These are phyloP conservation scores for Epiperipatus broadwayi DNA, from an alignment of 2,888 invertebrate genomes.

Conservation along the genomic window DNA sequence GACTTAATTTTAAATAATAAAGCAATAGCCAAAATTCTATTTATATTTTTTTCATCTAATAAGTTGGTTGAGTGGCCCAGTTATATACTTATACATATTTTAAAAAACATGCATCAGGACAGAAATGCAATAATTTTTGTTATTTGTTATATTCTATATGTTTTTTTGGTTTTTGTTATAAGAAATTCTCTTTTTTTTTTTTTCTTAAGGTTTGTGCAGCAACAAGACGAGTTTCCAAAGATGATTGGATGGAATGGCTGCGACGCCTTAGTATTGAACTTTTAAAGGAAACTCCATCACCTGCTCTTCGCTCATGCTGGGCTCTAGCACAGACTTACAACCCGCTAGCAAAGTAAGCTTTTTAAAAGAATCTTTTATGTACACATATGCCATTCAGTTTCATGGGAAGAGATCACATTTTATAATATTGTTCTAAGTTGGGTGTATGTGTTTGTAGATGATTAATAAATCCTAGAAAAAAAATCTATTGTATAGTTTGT, in stretches of 20 bases:
- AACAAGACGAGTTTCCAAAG: slow-evolving; percentile 74
- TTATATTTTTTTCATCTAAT: too few relatives aligned
- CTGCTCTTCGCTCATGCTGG: slow-evolving; percentile 77
- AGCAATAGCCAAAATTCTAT: too few relatives aligned
- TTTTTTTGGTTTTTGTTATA: neutral
- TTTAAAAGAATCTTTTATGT: slow-evolving; percentile 10
- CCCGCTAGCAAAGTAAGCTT: slow-evolving; percentile 57
- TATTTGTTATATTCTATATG: too few relatives aligned
- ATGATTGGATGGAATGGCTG: slow-evolving; percentile 97
- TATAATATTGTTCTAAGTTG: neutral
- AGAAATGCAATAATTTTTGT: too few relatives aligned
- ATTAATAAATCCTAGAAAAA: too few relatives aligned
- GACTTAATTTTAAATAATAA: too few relatives aligned
- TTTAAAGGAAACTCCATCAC: slow-evolving; percentile 83
- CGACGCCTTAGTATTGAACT: slow-evolving; percentile 74
- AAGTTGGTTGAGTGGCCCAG: too few relatives aligned
- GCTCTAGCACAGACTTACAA: slow-evolving; percentile 82
- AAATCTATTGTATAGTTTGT: too few relatives aligned
- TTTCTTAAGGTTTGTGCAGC: slow-evolving; percentile 55
- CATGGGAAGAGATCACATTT: neutral
- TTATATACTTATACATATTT: too few relatives aligned
- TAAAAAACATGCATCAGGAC: too few relatives aligned
- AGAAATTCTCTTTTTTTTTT: neutral
- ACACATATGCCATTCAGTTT: neutral
- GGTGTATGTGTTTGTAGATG: neutral